Evolutionary conservation across 2,113 vertebrate genomes (phyloP).

Genomic region (Peromyscus polionotus): DNA sequence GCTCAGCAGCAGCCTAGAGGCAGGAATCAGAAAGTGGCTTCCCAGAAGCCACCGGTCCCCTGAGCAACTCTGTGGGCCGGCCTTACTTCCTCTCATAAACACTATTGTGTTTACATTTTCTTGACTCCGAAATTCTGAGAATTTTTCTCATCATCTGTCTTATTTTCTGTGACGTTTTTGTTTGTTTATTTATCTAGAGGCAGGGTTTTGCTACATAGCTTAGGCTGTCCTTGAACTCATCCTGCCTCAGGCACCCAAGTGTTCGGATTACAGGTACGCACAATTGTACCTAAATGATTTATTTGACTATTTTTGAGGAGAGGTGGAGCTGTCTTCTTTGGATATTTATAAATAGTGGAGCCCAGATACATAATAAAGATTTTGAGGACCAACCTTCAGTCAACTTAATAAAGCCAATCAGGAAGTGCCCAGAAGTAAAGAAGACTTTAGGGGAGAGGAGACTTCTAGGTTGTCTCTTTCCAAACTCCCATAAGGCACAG

Average conservation of each 20-base stretch:
- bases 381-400: background rate
- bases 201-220: background rate
- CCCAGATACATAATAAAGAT: background rate
- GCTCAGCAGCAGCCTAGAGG: background rate
- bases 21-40: background rate
- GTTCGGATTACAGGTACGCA: too few species aligned
- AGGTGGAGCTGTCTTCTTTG: background rate
- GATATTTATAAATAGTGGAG: conserved; percentile 8
- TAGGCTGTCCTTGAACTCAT: background rate
- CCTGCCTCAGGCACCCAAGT: background rate
- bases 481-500: background rate
- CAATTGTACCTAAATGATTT: background rate
- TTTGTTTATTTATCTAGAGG: background rate
- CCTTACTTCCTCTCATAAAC: background rate
- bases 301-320: background rate
- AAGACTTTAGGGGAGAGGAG: background rate
- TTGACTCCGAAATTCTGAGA: background rate
- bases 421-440: background rate
- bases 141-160: background rate
- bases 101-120: background rate
- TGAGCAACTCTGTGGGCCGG: background rate
- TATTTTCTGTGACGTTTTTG: background rate
- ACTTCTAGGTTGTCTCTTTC: background rate
- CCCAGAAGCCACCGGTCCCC: background rate
- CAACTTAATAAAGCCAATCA: conserved; percentile 4